Evolutionary conservation across 2,888 invertebrate genomes (phyloP).

Genomic region (Noctuana brunneofusca): DNA sequence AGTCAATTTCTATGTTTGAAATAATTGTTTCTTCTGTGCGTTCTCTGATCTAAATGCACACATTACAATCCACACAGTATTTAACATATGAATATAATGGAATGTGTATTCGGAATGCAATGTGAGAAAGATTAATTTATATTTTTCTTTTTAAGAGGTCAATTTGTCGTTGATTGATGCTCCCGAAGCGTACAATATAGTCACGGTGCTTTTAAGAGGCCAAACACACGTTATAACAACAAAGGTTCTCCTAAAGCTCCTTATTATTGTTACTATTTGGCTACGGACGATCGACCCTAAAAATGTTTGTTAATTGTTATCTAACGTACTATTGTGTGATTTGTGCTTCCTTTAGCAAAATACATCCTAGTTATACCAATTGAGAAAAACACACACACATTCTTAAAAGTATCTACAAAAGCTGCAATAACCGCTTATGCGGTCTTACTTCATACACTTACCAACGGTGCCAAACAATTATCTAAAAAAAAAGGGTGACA

Average conservation of each 20-base stretch:
- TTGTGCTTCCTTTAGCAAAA: constrained; percentile 13
- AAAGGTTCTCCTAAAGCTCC: constrained; percentile 18
- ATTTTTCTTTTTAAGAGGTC: constrained; percentile 39
- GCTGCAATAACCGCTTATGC: background rate
- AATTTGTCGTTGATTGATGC: constrained; percentile 51
- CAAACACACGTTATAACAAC: constrained; percentile 41
- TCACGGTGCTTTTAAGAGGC: constrained; percentile 42
- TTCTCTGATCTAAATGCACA: background rate
- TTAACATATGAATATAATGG: constrained; percentile 13
- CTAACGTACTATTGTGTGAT: constrained; percentile 15
- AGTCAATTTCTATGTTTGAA: too few relatives aligned
- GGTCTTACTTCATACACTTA: background rate
- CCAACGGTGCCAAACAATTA: background rate
- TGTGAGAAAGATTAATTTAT: constrained; percentile 3
- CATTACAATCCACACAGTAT: background rate
- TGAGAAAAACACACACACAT: too few relatives aligned
- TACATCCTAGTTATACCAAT: too few relatives aligned
- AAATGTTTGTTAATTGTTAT: constrained; percentile 33
- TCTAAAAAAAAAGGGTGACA: constrained; percentile 13
- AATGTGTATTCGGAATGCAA: constrained; percentile 23
- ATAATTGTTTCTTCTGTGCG: too few relatives aligned
- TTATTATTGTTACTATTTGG: constrained; percentile 30
- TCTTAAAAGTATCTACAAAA: background rate
- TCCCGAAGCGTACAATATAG: constrained; percentile 41
- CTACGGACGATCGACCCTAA: constrained; percentile 9